Conservation (phyloP, 2,888 invertebrate genomes). For the Meghimatium bilineatum region DNA sequence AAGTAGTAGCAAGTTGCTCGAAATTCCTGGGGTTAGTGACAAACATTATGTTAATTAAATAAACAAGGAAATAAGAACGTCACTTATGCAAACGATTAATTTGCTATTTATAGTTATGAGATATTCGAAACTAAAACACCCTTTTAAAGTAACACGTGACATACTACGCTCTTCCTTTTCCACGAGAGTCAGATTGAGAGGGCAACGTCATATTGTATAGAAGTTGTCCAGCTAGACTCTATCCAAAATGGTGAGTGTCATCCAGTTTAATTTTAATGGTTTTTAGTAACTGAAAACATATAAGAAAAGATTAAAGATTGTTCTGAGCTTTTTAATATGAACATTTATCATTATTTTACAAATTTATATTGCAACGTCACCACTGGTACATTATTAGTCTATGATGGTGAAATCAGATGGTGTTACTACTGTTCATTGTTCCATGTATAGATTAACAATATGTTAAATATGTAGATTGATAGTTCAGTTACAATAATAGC, state of each 20-base stretch:
- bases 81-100: too few species aligned
- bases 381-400: not conserved
- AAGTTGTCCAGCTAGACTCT: conserved; percentile 67
- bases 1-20: too few species aligned
- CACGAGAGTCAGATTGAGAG: conserved; percentile 66
- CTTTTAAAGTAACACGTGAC: conserved; percentile 33
- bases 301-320: not conserved
- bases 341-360: not conserved
- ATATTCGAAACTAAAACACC: conserved; percentile 32
- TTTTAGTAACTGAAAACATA: conserved; percentile 1
- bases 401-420: not conserved
- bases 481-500: not conserved
- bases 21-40: too few species aligned
- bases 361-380: conserved; percentile 29
- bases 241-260: conserved; percentile 75
- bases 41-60: too few species aligned
- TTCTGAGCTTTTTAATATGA: not conserved
- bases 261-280: conserved; percentile 38
- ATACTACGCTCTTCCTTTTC: conserved; percentile 61
- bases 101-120: not conserved
- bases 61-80: too few species aligned
- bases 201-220: conserved; percentile 57
- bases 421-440: too few species aligned
- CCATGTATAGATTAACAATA: not conserved
- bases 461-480: not conserved